These are phyloP conservation scores for Geotrypetes seraphini DNA, from an alignment of 2,797 vertebrate genomes.

Conservation along the genomic window DNA sequence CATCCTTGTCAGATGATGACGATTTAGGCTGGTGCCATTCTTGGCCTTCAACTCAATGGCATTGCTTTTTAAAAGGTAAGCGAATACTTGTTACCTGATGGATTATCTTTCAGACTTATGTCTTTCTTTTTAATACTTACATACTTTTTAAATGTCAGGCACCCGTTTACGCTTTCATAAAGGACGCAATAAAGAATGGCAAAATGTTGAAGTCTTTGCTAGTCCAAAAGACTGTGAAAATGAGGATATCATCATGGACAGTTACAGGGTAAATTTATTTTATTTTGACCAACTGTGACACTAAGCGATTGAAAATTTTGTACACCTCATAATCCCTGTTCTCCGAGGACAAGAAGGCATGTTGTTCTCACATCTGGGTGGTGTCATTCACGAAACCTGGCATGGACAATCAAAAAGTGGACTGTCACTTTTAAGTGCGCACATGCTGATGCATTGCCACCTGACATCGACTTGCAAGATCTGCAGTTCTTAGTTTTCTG, in stretches of 20 bases:
- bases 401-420: too few relatives aligned
- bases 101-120: background rate
- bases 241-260: conserved; percentile 48
- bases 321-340: too few relatives aligned
- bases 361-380: too few relatives aligned
- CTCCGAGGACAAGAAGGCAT: too few relatives aligned
- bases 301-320: too few relatives aligned
- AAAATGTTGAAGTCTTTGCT: conserved; percentile 83
- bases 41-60: conserved; percentile 93
- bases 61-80: conserved; percentile 96
- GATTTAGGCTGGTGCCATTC: conserved; percentile 97
- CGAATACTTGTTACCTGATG: background rate
- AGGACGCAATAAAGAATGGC: conserved; percentile 84
- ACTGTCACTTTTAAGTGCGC: too few relatives aligned
- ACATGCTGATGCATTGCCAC: too few relatives aligned
- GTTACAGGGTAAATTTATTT: conserved; percentile 51
- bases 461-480: too few relatives aligned
- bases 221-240: conserved; percentile 74
- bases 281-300: too few relatives aligned
- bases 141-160: conserved; percentile 50
- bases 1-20: conserved; percentile 92
- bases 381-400: too few relatives aligned
- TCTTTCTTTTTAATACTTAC: background rate
- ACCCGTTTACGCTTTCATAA: conserved; percentile 92
- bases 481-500: too few relatives aligned